A percentile compares a stretch with the other conserved stretches of the same genome.
phyloP scores from a whole-genome alignment of 2,888 invertebrate species.

The Nebria salina region DNA sequence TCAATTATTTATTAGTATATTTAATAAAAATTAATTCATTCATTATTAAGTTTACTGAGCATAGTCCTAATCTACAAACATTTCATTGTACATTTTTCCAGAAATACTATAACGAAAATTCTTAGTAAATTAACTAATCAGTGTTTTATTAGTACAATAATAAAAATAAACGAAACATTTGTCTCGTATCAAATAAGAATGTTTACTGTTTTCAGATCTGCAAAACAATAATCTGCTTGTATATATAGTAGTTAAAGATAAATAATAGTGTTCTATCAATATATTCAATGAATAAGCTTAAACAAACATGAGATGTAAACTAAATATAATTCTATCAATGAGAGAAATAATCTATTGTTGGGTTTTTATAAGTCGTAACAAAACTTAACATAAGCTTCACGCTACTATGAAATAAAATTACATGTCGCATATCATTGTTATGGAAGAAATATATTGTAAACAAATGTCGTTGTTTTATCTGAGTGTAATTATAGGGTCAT shows the following conservation, averaged over 20 bases:
- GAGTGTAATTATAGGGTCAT: no score
- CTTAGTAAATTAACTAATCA: no score
- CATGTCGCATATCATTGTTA: no score
- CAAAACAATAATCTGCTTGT: not conserved
- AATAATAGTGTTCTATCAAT: no score
- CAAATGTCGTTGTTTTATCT: no score
- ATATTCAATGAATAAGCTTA: not conserved
- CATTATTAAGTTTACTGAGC: no score
- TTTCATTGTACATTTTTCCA: not conserved
- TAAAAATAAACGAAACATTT: not conserved
- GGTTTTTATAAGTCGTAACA: not conserved
- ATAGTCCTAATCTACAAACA: not conserved
- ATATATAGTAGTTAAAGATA: not conserved
- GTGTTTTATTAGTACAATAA: constrained; percentile 15
- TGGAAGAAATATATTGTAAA: no score
- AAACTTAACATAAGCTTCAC: no score
- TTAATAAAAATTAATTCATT: not conserved
- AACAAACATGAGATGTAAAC: not conserved
- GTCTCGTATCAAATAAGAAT: not conserved
- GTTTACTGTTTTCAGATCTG: not conserved
- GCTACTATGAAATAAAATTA: no score
- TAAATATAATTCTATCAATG: not conserved
- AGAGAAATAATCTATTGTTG: not conserved
- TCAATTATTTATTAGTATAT: not conserved
- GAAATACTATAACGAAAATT: not conserved